These are phyloP conservation scores for Zalophus californianus DNA, from an alignment of 2,797 vertebrate genomes.

Conservation along the genomic window DNA sequence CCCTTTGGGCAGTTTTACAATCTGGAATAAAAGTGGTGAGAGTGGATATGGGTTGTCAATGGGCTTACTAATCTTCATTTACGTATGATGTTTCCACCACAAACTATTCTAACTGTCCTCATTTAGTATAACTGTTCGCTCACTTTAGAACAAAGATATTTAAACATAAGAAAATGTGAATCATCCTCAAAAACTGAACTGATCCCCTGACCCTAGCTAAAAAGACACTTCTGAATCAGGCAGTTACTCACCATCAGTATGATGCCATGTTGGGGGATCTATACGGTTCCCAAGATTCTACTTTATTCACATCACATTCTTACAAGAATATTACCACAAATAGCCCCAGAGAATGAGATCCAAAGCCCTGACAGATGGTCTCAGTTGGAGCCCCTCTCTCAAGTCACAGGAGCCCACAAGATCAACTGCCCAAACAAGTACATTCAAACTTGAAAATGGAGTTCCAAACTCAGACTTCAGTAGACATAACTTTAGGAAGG, in stretches of 20 bases:
- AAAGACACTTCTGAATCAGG: background rate
- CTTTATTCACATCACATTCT: background rate
- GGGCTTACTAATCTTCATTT: background rate
- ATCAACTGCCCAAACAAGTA: background rate
- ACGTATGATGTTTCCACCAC: background rate
- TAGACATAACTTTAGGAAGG: background rate
- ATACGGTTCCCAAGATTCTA: background rate
- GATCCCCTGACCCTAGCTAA: background rate
- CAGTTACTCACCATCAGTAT: background rate
- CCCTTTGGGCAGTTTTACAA: background rate
- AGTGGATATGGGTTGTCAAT: background rate
- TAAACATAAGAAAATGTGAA: background rate
- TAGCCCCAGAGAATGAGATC: background rate
- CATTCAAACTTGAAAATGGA: background rate
- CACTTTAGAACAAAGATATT: background rate
- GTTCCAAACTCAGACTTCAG: background rate
- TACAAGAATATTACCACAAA: background rate
- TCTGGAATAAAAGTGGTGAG: background rate
- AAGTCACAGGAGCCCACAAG: background rate
- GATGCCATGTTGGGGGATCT: background rate
- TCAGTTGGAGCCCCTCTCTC: background rate
- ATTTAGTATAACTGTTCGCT: background rate
- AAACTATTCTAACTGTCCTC: background rate
- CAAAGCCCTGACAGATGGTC: background rate
- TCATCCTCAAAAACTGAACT: background rate